Evolutionary conservation across 1,140 invertebrate genomes (phyloP).

Genomic region (Cydia strobilella): DNA sequence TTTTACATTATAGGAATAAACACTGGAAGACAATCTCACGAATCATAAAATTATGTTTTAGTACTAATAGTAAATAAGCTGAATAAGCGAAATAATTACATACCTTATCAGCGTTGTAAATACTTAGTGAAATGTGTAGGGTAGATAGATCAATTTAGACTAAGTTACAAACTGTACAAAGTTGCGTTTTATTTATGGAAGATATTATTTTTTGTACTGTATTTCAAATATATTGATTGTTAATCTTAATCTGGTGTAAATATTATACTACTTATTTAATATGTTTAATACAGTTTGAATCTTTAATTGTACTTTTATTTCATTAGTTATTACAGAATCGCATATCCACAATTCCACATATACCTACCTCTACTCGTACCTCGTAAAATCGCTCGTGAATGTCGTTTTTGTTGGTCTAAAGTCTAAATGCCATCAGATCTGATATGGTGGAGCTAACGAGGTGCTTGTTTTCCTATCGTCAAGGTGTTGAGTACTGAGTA

Average conservation of each 20-base stretch:
- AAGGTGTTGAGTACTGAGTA: too few relatives aligned
- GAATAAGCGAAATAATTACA: neutral
- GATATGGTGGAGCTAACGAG: too few relatives aligned
- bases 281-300: conserved; percentile 17
- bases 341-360: neutral
- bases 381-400: neutral
- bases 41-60: too few relatives aligned
- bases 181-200: conserved; percentile 10
- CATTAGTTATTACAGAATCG: neutral
- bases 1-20: too few relatives aligned
- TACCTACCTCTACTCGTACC: too few relatives aligned
- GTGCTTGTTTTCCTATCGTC: too few relatives aligned
- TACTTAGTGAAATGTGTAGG: conserved; percentile 14
- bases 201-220: conserved; percentile 21
- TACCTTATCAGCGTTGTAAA: neutral
- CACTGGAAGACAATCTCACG: too few relatives aligned
- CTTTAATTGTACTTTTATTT: neutral
- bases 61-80: neutral
- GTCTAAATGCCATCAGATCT: too few relatives aligned
- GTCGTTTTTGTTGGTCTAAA: neutral
- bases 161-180: conserved; percentile 21
- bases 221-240: conserved; percentile 2
- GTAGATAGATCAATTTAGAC: conserved; percentile 25
- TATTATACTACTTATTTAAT: conserved; percentile 17
- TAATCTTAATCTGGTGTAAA: conserved; percentile 15